Evolutionary conservation across 2,888 invertebrate genomes (phyloP).

Genomic region (Rutpela maculata): DNA sequence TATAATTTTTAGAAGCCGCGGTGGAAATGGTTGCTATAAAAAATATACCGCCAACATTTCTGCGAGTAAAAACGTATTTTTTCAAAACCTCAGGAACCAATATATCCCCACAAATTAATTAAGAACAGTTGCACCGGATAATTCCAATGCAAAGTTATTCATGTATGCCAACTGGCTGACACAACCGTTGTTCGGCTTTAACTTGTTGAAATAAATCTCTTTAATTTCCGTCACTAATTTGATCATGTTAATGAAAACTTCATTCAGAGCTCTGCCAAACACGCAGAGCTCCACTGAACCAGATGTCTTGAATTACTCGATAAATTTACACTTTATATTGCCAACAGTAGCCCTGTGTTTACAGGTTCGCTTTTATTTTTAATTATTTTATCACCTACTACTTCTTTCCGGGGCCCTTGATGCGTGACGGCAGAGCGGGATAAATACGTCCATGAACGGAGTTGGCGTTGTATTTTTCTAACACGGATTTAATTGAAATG

Average conservation of each 20-base stretch:
- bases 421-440: neutral
- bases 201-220: slow-evolving; percentile 45
- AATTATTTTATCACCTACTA: neutral
- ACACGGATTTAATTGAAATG: too few species aligned
- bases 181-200: slow-evolving; percentile 28
- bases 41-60: neutral
- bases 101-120: slow-evolving; percentile 20
- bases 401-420: neutral
- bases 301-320: slow-evolving; percentile 40
- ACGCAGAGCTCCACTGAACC: slow-evolving; percentile 11
- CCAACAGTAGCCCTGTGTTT: slow-evolving; percentile 12
- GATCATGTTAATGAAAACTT: slow-evolving; percentile 46
- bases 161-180: slow-evolving; percentile 39
- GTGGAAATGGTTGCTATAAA: too few species aligned
- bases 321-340: slow-evolving; percentile 37
- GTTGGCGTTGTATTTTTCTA: too few species aligned
- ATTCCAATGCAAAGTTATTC: slow-evolving; percentile 40
- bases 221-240: slow-evolving; percentile 44
- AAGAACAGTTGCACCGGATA: slow-evolving; percentile 26
- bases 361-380: slow-evolving; percentile 24
- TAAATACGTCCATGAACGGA: neutral
- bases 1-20: too few species aligned
- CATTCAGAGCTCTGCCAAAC: slow-evolving; percentile 27
- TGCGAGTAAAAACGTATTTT: neutral
- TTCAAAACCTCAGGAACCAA: slow-evolving; percentile 3